Evolutionary conservation across 2,113 vertebrate genomes (phyloP), one percentile per base, ranked within the genome.

Genomic region (Hassar affinis): DNA sequence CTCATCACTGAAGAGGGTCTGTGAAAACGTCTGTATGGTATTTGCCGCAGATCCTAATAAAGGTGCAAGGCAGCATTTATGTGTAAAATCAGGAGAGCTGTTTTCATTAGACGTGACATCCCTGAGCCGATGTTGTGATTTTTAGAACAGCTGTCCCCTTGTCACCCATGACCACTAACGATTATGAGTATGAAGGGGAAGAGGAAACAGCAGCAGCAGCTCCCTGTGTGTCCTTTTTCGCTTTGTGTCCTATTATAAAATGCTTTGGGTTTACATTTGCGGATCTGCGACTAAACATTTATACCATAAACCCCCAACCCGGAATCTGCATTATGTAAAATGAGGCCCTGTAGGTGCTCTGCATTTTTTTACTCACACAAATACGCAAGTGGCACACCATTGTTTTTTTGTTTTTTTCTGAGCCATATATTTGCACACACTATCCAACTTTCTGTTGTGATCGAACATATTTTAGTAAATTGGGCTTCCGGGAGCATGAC

Each of bases 301-400:
- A 90, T 1, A 18, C 25, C n/a, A 14, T 90, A 90, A 89, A 90
- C 91, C 92, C 22, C 90, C 89, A 87, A 87, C 87, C 84, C 85
- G 90, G 89, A 89, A 93, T 91, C 88, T 90, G 90, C 90, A 91
- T 90, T 87, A 88, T 93, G 88, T 88, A 89, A 92, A 89, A 90
- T 89, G 86, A 89, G 90, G 89, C 92, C 27, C 74, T 85, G 79
- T 61, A 51, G 64, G 85, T 88, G 85, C 89, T 88, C 86, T 90
- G 87, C 85, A 78, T 79, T 76, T 81, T n/a, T 82, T 85, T 56
- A 78, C 25, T 61, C 66, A 76, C 27, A 3, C 4, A 57, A 22
- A 38, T 59, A 77, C 68, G 69, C 15, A 77, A 33, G 62, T n/a
- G 18, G 66, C 79, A 75, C 38, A 78, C 57, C 14, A 54, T 66